A percentile compares a stretch with the other conserved stretches of the same genome.
Evolutionary conservation across 1,140 invertebrate genomes (phyloP).

Genomic region (Agrypnia vestita): DNA sequence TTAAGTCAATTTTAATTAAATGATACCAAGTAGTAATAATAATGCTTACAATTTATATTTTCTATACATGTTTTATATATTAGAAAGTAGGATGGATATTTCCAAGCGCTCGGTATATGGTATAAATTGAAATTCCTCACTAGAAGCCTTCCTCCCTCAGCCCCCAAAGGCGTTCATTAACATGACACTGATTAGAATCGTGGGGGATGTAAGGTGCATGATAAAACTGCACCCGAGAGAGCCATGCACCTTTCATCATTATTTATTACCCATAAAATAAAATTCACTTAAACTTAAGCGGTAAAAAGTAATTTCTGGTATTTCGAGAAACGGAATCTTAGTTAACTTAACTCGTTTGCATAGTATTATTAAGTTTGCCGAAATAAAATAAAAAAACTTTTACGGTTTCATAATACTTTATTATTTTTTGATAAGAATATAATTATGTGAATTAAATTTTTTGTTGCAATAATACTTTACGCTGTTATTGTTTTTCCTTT

Average conservation of each 20-base stretch:
- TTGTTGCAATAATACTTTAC: no score
- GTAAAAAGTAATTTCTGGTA: background rate
- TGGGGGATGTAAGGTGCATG: constrained; percentile 52
- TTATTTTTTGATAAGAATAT: no score
- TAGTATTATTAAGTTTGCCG: no score
- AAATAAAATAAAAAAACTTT: no score
- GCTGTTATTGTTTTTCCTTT: no score
- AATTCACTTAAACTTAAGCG: constrained; percentile 28
- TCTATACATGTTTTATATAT: background rate
- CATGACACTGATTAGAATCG: constrained; percentile 59
- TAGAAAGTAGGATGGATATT: constrained; percentile 1
- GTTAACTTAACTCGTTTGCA: no score
- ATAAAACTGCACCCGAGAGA: constrained; percentile 45
- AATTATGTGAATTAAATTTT: no score
- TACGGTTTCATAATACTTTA: no score
- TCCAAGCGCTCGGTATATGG: constrained; percentile 7
- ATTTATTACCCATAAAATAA: constrained; percentile 19
- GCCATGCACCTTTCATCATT: constrained; percentile 10
- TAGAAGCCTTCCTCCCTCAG: background rate
- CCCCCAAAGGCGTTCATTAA: constrained; percentile 46
- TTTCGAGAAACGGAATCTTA: no score
- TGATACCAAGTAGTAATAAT: no score
- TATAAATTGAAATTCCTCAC: constrained; percentile 56
- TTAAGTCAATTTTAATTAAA: no score
- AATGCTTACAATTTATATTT: background rate